Percentiles rank a stretch among this genome's conserved stretches.
Conservation (phyloP, 2,113 vertebrate genomes). For the Pachypanchax playfairii region DNA sequence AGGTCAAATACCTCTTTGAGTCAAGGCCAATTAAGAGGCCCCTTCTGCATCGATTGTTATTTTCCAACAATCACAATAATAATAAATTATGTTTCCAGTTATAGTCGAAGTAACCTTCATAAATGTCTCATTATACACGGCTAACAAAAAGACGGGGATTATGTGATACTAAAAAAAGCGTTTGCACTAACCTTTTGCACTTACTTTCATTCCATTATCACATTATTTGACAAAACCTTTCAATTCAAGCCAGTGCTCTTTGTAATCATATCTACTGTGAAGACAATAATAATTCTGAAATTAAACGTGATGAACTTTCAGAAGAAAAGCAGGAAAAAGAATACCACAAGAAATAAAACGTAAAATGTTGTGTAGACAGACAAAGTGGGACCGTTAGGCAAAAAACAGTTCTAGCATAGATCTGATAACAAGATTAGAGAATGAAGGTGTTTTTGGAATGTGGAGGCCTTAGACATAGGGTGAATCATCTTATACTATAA, state of each 20-base stretch:
- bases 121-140: background rate
- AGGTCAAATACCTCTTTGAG: conserved; percentile 8
- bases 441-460: conserved; percentile 8
- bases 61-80: conserved; percentile 9
- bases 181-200: background rate
- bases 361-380: conserved; percentile 13
- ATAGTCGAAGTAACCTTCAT: background rate
- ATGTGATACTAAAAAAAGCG: background rate
- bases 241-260: background rate
- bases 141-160: background rate
- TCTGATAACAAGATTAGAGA: background rate
- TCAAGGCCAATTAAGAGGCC: conserved; percentile 11
- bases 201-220: background rate
- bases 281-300: background rate
- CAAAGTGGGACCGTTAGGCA: background rate
- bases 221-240: conserved; percentile 6
- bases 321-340: conserved; percentile 1
- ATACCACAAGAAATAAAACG: conserved; percentile 16
- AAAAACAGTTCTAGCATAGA: background rate
- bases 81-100: background rate
- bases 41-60: conserved; percentile 6
- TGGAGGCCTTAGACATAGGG: conserved; percentile 16
- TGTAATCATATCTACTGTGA: conserved; percentile 9
- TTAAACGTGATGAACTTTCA: background rate
- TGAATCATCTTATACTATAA: conserved; percentile 27